Evolutionary conservation across 1,140 invertebrate genomes (phyloP).

Genomic region (Musca vetustissima): DNA sequence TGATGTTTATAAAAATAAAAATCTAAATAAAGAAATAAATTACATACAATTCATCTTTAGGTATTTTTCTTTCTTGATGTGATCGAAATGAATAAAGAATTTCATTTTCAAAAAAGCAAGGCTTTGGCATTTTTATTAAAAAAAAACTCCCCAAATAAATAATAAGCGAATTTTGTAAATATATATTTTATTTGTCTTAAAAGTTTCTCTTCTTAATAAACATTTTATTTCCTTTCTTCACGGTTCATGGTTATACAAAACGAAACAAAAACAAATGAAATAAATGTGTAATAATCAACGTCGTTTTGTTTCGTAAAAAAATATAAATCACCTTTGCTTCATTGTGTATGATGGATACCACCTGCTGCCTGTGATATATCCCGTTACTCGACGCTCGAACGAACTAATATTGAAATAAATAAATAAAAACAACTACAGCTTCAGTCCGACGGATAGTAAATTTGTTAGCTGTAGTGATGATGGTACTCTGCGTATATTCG

Average conservation of each 20-base stretch:
- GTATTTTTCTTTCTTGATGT: no score
- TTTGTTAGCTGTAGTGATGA: constrained; percentile 99
- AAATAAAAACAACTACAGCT: constrained; percentile 68
- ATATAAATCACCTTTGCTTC: no score
- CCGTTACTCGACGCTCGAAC: not conserved
- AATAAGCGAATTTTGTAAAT: not conserved
- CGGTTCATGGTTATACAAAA: constrained; percentile 8
- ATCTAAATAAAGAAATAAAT: not conserved
- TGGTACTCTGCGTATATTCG: constrained; percentile 97
- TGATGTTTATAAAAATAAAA: not conserved
- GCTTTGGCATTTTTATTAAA: constrained; percentile 21
- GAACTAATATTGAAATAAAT: no score
- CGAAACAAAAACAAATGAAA: not conserved
- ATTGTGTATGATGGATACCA: no score
- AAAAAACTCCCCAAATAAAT: constrained; percentile 3
- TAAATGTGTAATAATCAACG: not conserved
- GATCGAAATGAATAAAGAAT: constrained; percentile 9
- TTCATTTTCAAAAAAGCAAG: constrained; percentile 5
- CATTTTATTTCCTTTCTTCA: constrained; percentile 13
- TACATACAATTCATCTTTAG: not conserved
- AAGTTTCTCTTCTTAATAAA: constrained; percentile 14
- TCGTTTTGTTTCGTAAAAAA: no score
- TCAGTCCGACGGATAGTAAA: constrained; percentile 98
- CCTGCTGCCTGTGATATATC: not conserved
- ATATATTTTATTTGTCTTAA: no score